Evolutionary conservation across 2,888 invertebrate genomes (phyloP), one percentile per base, ranked within the genome.

Genomic region (Athalia cordata): DNA sequence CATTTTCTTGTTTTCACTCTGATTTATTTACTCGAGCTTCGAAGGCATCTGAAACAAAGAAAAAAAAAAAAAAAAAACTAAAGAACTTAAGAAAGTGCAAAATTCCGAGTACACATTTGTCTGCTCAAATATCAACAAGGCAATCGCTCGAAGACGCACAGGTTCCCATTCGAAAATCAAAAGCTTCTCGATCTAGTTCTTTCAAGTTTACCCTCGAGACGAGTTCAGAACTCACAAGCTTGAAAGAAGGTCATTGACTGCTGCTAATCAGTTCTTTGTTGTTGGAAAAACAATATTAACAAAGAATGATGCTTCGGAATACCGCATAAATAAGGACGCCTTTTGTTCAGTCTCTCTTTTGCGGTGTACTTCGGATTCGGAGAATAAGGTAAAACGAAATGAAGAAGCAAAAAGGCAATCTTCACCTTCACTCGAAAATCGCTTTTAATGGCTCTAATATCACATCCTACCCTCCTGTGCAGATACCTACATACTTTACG

Each of bases 81-180:
- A 55, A n/a, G 45, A n/a, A 43, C 49, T 75, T n/a, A 62, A 61
- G 50, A 75, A 75, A 75, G 75, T 75, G 75, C 13, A 62, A 61
- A 75, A 75, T 62, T 75, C 52, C 75, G 61, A 75, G 29, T 64
- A 62, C 75, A 64, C 75, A 75, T 64, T 75, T 64, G 75, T 75
- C 75, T 75, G 75, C 62, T 62, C 61, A 64, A 75, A 75, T 64
- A 75, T 75, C 62, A 75, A 75, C 75, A 64, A 75, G 75, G 62
- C 75, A 75, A 75, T 75, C 62, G 62, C 75, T 62, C 52, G 64
- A 49, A 52, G 62, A 62, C 49, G 50, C 75, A 50, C 50, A 47
- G 50, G 29, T 75, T 50, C 62, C 75, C 75, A 50, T 75, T 62
- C 75, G 75, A 75, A 61, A 62, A 75, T 75, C 62, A 75, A 75